These are phyloP conservation scores for Phoebastria nigripes DNA, from an alignment of 2,797 vertebrate species.

Conservation along the genomic window DNA sequence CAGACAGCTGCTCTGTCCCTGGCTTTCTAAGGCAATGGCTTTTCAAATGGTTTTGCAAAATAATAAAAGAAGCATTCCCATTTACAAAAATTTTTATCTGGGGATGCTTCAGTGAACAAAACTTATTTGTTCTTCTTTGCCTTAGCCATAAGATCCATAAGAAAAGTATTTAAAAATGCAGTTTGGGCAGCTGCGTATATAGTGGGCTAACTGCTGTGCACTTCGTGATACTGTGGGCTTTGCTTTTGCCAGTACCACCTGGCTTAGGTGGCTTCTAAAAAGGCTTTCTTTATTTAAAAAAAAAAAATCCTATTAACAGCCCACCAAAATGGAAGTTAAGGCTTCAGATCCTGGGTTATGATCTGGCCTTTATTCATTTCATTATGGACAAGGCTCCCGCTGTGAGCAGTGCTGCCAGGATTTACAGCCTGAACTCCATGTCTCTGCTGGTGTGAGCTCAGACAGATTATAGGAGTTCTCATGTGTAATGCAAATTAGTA, in stretches of 20 bases:
- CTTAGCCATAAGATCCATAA: accelerated
- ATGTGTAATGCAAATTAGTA: background rate
- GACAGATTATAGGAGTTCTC: background rate
- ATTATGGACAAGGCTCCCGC: background rate
- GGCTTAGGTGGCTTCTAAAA: background rate
- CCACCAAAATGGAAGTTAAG: background rate
- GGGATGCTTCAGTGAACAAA: background rate
- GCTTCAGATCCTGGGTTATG: background rate
- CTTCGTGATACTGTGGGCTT: accelerated
- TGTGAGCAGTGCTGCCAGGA: background rate
- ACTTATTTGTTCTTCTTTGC: background rate
- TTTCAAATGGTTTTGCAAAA: background rate
- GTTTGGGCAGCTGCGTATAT: background rate
- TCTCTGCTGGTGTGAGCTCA: background rate
- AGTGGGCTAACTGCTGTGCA: background rate
- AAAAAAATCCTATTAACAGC: background rate
- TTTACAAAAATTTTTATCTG: background rate
- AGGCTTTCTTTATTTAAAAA: background rate
- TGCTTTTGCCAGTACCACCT: background rate
- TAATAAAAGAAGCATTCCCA: background rate
- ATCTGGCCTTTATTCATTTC: background rate
- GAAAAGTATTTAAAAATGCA: accelerated
- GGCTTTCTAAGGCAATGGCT: background rate
- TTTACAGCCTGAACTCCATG: background rate
- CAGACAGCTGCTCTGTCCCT: background rate